phyloP scores from a whole-genome alignment of 1,140 invertebrate genomes.

The Prorops nasuta region DNA sequence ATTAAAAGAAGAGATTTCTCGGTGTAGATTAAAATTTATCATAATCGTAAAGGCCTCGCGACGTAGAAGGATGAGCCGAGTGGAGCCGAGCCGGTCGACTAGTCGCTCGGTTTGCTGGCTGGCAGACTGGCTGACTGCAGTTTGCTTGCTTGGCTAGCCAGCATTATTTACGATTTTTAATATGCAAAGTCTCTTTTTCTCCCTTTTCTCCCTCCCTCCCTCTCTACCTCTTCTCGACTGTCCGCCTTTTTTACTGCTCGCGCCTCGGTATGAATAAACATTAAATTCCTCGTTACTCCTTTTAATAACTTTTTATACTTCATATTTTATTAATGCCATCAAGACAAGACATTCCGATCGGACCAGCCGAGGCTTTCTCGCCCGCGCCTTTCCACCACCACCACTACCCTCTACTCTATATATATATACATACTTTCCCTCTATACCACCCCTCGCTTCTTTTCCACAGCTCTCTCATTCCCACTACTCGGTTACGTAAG shows the following conservation, averaged over 20 bases:
- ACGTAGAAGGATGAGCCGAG: constrained; percentile 4
- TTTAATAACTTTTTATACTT: constrained; percentile 53
- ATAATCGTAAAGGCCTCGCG: constrained; percentile 33
- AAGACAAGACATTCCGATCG: constrained; percentile 42
- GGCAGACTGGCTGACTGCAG: too few species aligned
- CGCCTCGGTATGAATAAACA: constrained; percentile 45
- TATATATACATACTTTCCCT: neutral
- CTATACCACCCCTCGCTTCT: neutral
- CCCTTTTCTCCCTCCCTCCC: constrained; percentile 1
- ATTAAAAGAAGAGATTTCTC: constrained; percentile 19
- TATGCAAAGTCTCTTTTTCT: constrained; percentile 24
- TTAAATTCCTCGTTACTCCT: constrained; percentile 46
- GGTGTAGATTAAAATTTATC: constrained; percentile 29
- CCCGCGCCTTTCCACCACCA: too few species aligned
- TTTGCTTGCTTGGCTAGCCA: neutral
- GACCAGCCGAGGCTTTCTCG: constrained; percentile 30
- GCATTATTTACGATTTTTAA: constrained; percentile 39
- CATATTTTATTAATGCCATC: constrained; percentile 49
- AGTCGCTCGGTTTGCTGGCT: too few species aligned
- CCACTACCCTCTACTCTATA: too few species aligned
- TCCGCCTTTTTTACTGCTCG: constrained; percentile 14
- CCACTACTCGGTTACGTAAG: constrained; percentile 40
- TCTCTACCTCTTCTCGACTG: constrained; percentile 14
- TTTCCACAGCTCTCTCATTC: neutral
- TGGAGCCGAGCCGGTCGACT: neutral